Evolutionary conservation across 2,113 vertebrate species (phyloP), one percentile per base, ranked within the genome.

Genomic region (Himantopus leucocephalus): DNA sequence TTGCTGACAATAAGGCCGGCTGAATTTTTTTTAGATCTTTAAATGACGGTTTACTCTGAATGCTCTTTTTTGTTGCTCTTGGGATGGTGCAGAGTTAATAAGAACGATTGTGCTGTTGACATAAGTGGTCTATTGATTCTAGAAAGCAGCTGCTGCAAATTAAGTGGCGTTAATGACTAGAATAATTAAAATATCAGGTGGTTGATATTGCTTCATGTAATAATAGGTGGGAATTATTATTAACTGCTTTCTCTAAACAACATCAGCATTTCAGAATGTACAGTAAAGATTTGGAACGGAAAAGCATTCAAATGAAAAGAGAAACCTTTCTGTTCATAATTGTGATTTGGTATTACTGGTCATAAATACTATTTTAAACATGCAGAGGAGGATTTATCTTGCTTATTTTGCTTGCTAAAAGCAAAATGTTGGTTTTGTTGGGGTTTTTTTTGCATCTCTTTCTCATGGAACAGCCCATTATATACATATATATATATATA

Each of bases 161-260:
- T 63, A 93, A 72, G 43, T 48, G 47, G 63, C 77, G 26, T 56
- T 75, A 92, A 91, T 92, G 62, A 71, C 50, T 11, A 62, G 56
- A 89, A 89, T 72, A 92, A 94, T 92, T 92, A 78, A 84, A 94
- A 71, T 92, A 96, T 55, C 76, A 67, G 30, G 60, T 75, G 72
- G 39, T 18, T 90, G 58, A 59, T 86, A 66, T 70, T 66, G 58
- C 5, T 70, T 29, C 19, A 21, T 35, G 7, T 27, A 64, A 41
- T 22, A 88, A 72, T 14, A 45, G 27, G 19, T 77, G 43, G 64
- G 21, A 87, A 78, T 43, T 43, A 3, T 63, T 88, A 12, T 23
- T 41, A 72, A 35, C 16, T 37, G 12, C 20, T 77, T 80, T 45
- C 45, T 80, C 29, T 67, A 67, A 92, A 64, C n/a, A 67, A 8